phyloP scores from a whole-genome alignment of 2,888 invertebrate species.

The Volucella inanis region DNA sequence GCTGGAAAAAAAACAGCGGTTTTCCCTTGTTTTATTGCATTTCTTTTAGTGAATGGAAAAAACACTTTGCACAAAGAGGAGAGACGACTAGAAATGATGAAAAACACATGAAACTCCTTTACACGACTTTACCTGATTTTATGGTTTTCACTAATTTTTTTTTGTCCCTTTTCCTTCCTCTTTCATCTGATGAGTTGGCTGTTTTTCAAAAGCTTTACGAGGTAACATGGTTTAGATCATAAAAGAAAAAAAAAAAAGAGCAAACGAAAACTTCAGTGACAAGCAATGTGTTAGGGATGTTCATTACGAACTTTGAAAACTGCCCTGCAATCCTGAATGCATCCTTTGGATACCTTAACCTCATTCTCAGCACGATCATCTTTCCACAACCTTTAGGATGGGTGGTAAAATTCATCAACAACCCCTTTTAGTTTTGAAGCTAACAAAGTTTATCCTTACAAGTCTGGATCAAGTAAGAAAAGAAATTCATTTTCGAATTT shows the following conservation, averaged over 20 bases:
- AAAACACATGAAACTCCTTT: conserved; percentile 18
- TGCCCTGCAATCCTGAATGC: neutral
- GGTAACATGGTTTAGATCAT: neutral
- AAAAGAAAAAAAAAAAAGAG: neutral
- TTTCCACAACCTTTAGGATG: too few species aligned
- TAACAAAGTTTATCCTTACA: conserved; percentile 16
- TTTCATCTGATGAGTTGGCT: conserved; percentile 9
- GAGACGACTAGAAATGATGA: conserved; percentile 48
- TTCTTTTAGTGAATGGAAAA: conserved; percentile 42
- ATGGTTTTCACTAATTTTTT: conserved; percentile 1
- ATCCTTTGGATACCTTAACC: too few species aligned
- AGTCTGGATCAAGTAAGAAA: neutral
- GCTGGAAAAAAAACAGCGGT: conserved; percentile 13
- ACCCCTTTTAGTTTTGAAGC: conserved; percentile 9
- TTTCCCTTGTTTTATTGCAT: conserved; percentile 59
- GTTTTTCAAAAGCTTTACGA: conserved; percentile 10
- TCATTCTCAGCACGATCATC: too few species aligned
- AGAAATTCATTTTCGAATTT: conserved; percentile 40
- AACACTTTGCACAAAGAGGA: conserved; percentile 50
- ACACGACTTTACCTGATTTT: conserved; percentile 15
- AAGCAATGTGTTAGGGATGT: neutral
- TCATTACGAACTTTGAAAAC: neutral
- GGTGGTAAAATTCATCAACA: neutral
- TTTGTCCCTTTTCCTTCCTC: neutral
- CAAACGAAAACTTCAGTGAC: too few species aligned